Base-by-base conservation (phyloP, 1,140 invertebrate genomes). In the Trachymyrmex septentrionalis region DNA sequence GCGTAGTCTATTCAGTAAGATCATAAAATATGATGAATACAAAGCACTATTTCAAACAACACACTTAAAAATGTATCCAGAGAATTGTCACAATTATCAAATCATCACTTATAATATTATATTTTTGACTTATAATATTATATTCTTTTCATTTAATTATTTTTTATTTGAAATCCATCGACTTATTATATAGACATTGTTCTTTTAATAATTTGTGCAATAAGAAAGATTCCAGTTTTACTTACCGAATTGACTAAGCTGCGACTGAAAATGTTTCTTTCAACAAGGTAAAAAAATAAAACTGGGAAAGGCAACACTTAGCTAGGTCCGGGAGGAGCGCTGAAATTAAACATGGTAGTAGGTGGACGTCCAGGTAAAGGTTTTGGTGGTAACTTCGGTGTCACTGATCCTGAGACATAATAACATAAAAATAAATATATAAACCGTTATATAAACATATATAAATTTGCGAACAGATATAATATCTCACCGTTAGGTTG, bases 311-410 rank as follows among this genome's bases (percentile, higher is more conserved):
- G 67, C 69, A 86, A 87, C 86, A 90, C 87, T 93, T 94, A 95
- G 92, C 94, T 95, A 86, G 94, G 91, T 87, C 95, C 94, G 76
- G 94, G 92, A 61, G 94, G 93, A 71, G 93, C 86, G 85, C 93
- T 95, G 82, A 95, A 95, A 90, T 95, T 95, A 91, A 95, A 95
- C 95, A 95, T 95, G 27, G 94, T 95, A 24, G 93, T 92, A 71
- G 95, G 92, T 21, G 94, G 93, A 92, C 94, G 93, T 92, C 94
- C 94, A 19, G 92, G 92, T 77, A 95, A 91, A 30, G 95, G 95
- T 92, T 95, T 96, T 63, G 95, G 95, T 84, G 95, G 95, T 93
- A 96, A 88, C 85, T 91, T 94, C 3, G 95, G 95, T 9, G 95
- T 95, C 78, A 95, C 92, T 77, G 95, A 94, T 89, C 94, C 94